Evolutionary conservation across 2,113 vertebrate species (phyloP).

Genomic region (Camelus bactrianus): DNA sequence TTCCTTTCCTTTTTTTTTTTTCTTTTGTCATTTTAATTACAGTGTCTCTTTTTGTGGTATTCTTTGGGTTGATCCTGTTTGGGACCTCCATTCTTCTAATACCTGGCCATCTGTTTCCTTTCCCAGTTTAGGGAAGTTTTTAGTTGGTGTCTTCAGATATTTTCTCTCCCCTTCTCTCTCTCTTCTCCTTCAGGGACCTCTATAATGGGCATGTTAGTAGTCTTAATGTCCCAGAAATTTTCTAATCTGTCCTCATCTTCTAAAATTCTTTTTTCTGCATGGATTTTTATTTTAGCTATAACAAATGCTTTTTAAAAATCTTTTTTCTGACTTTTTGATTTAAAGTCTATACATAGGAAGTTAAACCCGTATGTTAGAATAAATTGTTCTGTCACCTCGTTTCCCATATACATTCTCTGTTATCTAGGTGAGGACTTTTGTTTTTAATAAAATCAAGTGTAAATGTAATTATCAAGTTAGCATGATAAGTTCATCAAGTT

Average conservation of each 20-base stretch:
- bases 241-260: neutral
- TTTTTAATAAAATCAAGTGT: neutral
- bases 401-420: neutral
- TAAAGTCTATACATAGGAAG: neutral
- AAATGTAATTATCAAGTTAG: neutral
- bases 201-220: neutral
- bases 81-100: too few relatives aligned
- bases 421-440: neutral
- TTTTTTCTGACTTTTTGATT: constrained; percentile 27
- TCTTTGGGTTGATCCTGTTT: neutral
- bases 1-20: too few relatives aligned
- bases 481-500: neutral
- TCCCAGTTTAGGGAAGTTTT: neutral
- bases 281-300: neutral
- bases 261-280: neutral
- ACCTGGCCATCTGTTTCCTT: too few relatives aligned
- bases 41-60: neutral
- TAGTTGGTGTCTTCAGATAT: neutral
- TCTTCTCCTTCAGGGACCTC: neutral
- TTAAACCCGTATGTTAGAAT: neutral
- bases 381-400: neutral
- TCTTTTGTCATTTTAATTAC: neutral
- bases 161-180: neutral
- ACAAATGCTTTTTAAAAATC: neutral
- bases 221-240: neutral